phyloP scores from a whole-genome alignment of 2,797 vertebrate genomes.

The Anguilla obscura region DNA sequence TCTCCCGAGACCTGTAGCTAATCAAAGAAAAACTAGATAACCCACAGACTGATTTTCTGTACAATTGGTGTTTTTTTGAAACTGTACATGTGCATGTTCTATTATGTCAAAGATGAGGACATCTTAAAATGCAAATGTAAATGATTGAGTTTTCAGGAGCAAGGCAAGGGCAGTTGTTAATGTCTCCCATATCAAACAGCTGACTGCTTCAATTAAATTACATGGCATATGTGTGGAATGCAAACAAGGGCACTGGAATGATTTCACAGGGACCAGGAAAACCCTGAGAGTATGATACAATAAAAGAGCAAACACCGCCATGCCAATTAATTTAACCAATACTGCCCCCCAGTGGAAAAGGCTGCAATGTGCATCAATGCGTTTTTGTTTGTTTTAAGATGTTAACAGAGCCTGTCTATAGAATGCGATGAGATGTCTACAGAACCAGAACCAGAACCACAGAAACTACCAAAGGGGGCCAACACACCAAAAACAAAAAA shows the following conservation, averaged over 20 bases:
- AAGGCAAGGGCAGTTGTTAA: not conserved
- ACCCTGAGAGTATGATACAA: not conserved
- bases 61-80: not conserved
- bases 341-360: not conserved
- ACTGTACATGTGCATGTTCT: not conserved
- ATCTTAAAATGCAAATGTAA: not conserved
- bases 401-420: not conserved
- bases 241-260: not conserved
- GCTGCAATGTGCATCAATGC: not conserved
- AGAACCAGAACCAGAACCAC: no score
- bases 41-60: not conserved
- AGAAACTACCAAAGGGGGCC: no score
- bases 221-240: not conserved
- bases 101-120: not conserved
- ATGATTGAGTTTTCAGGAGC: not conserved
- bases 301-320: not conserved
- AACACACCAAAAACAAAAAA: not conserved
- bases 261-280: not conserved
- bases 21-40: not conserved
- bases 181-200: not conserved
- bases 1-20: not conserved
- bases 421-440: not conserved
- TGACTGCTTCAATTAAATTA: not conserved
- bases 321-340: not conserved
- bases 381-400: no score